Percentiles rank a stretch among this genome's conserved stretches.
These are phyloP conservation scores for Callionymus lyra DNA, from an alignment of 2,113 vertebrate species.

Conservation along the genomic window DNA sequence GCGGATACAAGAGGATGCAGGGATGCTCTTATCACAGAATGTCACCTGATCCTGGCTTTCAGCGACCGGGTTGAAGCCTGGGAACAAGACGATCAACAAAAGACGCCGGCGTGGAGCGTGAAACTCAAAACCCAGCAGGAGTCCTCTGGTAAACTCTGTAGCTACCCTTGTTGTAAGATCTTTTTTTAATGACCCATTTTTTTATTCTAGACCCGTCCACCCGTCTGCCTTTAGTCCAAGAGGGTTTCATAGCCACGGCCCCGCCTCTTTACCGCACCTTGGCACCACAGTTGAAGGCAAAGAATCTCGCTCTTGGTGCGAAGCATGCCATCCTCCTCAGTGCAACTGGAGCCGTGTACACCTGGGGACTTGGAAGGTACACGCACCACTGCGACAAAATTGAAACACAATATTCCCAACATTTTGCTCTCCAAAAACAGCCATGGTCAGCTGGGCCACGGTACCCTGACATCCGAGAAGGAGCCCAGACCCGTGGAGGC, in stretches of 20 bases:
- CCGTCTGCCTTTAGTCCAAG: slow-evolving; percentile 72
- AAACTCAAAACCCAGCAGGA: slow-evolving; percentile 10
- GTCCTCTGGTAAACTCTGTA: slow-evolving; percentile 28
- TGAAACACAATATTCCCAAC: no score
- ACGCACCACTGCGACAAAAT: neutral
- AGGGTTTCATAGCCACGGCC: slow-evolving; percentile 64
- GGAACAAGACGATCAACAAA: slow-evolving; percentile 47
- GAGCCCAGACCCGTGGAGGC: slow-evolving; percentile 79
- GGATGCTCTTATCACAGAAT: slow-evolving; percentile 68
- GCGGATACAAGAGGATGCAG: slow-evolving; percentile 48
- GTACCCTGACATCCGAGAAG: slow-evolving; percentile 63
- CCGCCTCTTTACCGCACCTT: slow-evolving; percentile 69
- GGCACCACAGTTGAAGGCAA: slow-evolving; percentile 55
- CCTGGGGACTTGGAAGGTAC: slow-evolving; percentile 85
- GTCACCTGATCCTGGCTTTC: slow-evolving; percentile 59
- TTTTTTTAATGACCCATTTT: neutral
- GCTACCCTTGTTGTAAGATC: neutral
- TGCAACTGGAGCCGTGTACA: slow-evolving; percentile 61
- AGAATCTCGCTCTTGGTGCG: slow-evolving; percentile 67
- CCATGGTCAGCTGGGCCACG: slow-evolving; percentile 89
- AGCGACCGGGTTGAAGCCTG: slow-evolving; percentile 52
- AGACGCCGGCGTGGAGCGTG: slow-evolving; percentile 56
- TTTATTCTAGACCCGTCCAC: slow-evolving; percentile 20
- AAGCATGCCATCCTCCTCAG: slow-evolving; percentile 75
- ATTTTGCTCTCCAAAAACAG: slow-evolving; percentile 49